Conservation (phyloP, 1,140 invertebrate genomes). For the Zaprionus lachaisei region DNA sequence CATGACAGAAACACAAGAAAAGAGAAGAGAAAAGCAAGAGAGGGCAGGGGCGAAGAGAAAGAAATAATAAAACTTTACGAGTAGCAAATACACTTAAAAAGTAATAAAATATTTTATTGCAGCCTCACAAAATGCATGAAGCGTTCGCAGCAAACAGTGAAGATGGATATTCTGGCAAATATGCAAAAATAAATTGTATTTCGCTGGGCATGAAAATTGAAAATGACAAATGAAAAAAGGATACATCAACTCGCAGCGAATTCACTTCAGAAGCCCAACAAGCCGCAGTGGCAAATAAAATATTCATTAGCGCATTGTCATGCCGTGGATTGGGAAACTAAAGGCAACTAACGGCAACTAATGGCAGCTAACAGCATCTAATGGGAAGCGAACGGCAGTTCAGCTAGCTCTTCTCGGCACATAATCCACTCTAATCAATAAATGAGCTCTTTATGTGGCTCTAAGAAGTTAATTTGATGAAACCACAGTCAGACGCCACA, state of each 20-base stretch:
- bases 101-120: slow-evolving; percentile 77
- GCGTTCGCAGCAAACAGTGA: slow-evolving; percentile 26
- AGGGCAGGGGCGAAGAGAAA: neutral
- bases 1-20: slow-evolving; percentile 47
- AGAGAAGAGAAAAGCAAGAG: neutral
- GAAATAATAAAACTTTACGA: slow-evolving; percentile 69
- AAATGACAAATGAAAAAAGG: neutral
- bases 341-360: slow-evolving; percentile 28
- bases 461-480: slow-evolving; percentile 72
- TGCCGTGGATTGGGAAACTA: slow-evolving; percentile 57
- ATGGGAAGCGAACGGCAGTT: slow-evolving; percentile 29
- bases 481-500: slow-evolving; percentile 28
- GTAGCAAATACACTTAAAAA: slow-evolving; percentile 78
- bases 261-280: neutral
- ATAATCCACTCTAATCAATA: slow-evolving; percentile 70
- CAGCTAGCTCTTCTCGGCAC: slow-evolving; percentile 12
- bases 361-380: slow-evolving; percentile 43
- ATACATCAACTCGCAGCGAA: slow-evolving; percentile 2
- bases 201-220: slow-evolving; percentile 16
- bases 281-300: slow-evolving; percentile 45
- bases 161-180: slow-evolving; percentile 24
- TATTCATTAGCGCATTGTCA: slow-evolving; percentile 61
- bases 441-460: slow-evolving; percentile 47
- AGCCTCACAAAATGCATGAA: slow-evolving; percentile 50
- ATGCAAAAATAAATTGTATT: slow-evolving; percentile 52